Percentiles rank a stretch among this genome's conserved stretches.
phyloP scores from a whole-genome alignment of 2,113 vertebrate species.

The Micromys minutus region DNA sequence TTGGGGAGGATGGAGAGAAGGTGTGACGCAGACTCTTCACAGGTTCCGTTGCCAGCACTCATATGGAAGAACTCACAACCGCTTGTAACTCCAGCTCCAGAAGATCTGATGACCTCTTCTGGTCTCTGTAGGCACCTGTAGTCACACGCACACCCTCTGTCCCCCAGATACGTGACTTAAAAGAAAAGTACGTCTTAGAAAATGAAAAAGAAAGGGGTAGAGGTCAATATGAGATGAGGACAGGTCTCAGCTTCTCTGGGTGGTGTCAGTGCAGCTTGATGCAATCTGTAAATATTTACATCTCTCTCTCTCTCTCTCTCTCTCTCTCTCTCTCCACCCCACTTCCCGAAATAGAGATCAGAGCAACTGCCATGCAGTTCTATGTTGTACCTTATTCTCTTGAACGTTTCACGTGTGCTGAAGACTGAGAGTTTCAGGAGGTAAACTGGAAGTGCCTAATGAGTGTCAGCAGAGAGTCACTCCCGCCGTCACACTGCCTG shows the following conservation, averaged over 20 bases:
- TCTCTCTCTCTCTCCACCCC: background rate
- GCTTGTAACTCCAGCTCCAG: background rate
- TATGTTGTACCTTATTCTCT: background rate
- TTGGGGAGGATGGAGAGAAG: background rate
- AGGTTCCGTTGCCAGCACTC: background rate
- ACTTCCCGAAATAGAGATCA: background rate
- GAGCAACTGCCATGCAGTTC: background rate
- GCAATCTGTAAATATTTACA: background rate
- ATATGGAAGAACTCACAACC: too few species aligned
- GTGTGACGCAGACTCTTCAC: background rate
- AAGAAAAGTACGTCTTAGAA: background rate
- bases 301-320: background rate
- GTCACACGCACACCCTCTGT: background rate
- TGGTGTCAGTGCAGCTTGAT: background rate
- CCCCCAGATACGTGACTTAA: too few species aligned
- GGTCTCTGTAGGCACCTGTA: background rate
- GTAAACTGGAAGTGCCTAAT: background rate
- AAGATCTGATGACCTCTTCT: background rate
- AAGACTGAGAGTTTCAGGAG: background rate
- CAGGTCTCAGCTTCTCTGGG: background rate
- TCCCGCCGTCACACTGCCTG: background rate
- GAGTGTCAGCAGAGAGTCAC: background rate
- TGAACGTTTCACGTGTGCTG: background rate
- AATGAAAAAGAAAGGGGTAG: too few species aligned
- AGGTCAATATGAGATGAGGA: background rate